Conservation (phyloP, 1,140 invertebrate species). For the Plectrocnemia conspersa region DNA sequence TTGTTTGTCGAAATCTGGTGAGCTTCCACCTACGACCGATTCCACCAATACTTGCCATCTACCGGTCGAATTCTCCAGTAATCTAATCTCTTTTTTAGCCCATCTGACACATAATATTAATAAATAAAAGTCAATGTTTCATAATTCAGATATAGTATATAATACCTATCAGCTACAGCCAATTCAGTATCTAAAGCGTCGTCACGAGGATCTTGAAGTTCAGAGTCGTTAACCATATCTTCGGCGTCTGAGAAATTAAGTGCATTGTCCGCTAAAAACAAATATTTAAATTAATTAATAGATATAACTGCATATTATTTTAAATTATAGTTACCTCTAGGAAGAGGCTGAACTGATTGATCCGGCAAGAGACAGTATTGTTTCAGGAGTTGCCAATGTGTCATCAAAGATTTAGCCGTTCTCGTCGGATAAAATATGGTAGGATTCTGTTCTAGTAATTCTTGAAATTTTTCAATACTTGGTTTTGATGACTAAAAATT, state of each 20-base stretch:
- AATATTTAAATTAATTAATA: background rate
- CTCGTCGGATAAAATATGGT: conserved; percentile 82
- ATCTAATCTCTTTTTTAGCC: conserved; percentile 73
- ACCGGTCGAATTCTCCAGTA: conserved; percentile 82
- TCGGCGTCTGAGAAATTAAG: conserved; percentile 90
- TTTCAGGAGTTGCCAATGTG: conserved; percentile 90
- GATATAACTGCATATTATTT: background rate
- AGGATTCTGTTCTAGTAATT: conserved; percentile 79
- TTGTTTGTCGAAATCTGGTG: conserved; percentile 82
- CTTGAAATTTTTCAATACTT: conserved; percentile 75
- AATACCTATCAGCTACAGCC: conserved; percentile 61
- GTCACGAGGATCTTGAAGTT: conserved; percentile 74
- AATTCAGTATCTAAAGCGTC: conserved; percentile 66
- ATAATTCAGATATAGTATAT: conserved; percentile 16
- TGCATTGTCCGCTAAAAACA: conserved; percentile 57
- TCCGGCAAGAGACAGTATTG: conserved; percentile 90
- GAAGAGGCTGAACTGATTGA: conserved; percentile 68
- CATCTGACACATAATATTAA: conserved; percentile 37
- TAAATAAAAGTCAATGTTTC: conserved; percentile 8
- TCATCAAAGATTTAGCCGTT: conserved; percentile 78
- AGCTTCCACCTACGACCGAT: conserved; percentile 75
- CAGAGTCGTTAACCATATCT: conserved; percentile 80
- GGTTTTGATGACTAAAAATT: conserved; percentile 45
- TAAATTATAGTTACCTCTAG: conserved; percentile 44
- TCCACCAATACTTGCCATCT: conserved; percentile 94